phyloP scores from a whole-genome alignment of 2,797 vertebrate genomes.

The Fundulus diaphanus region DNA sequence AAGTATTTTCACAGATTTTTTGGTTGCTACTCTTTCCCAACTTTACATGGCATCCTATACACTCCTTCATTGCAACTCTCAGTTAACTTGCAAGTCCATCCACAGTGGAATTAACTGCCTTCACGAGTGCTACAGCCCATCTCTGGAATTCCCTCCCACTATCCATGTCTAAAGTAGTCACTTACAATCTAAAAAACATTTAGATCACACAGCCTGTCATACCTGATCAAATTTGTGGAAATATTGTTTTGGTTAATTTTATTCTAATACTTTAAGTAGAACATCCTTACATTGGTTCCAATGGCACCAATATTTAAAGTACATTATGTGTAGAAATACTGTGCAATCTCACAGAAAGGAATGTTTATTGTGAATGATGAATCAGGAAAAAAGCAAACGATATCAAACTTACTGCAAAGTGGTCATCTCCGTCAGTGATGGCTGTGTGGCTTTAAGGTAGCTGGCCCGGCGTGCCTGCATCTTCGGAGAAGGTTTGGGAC shows the following conservation, averaged over 20 bases:
- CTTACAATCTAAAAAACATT: no score
- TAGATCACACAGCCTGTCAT: no score
- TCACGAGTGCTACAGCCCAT: no score
- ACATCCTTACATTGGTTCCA: not conserved
- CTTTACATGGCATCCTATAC: no score
- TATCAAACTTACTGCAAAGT: slow-evolving; percentile 89
- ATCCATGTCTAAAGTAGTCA: no score
- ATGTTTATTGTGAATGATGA: not conserved
- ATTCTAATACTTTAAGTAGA: no score
- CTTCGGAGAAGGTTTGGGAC: slow-evolving; percentile 91
- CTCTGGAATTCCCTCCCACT: no score
- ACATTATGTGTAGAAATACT: not conserved
- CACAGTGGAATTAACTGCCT: no score
- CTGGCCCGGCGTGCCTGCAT: slow-evolving; percentile 79
- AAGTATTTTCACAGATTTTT: not conserved
- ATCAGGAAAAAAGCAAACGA: not conserved
- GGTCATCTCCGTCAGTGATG: slow-evolving; percentile 94
- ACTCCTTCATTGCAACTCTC: no score
- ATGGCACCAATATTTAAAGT: not conserved
- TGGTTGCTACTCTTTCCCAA: not conserved
- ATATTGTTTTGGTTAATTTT: not conserved
- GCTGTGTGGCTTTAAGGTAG: slow-evolving; percentile 89
- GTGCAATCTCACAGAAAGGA: not conserved
- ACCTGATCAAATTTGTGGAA: not conserved
- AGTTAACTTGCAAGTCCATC: no score